Evolutionary conservation across 2,888 invertebrate genomes (phyloP).

Genomic region (Pseudococcus jackbeardsleyi): DNA sequence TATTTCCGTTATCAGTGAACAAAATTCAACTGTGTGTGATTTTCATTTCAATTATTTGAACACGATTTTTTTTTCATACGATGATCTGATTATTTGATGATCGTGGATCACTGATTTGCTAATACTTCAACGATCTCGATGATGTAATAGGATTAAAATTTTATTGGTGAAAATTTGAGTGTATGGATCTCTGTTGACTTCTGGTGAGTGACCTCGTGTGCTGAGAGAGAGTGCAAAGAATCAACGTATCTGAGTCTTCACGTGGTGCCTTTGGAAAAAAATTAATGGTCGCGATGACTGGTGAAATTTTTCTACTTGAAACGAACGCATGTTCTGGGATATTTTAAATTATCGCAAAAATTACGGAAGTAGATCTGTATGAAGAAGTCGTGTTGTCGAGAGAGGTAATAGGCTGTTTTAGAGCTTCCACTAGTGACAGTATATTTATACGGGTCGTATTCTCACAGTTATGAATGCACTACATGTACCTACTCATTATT

Average conservation of each 20-base stretch:
- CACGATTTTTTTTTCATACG: not conserved
- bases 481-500: not conserved
- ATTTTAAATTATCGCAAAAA: constrained; percentile 29
- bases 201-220: not conserved
- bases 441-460: not conserved
- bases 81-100: not conserved
- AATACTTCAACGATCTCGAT: not conserved
- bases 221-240: not conserved
- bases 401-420: constrained; percentile 15
- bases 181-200: not conserved
- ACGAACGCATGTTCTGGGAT: not conserved
- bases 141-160: not conserved
- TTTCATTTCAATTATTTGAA: not conserved
- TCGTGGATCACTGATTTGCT: not conserved
- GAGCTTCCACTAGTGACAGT: constrained; percentile 1
- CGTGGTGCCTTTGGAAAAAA: constrained; percentile 7
- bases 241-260: not conserved
- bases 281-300: constrained; percentile 15
- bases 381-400: not conserved
- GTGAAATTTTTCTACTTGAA: constrained; percentile 10
- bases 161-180: not conserved
- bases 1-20: not conserved
- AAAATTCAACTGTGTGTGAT: not conserved
- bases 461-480: not conserved
- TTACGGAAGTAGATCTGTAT: constrained; percentile 16